A percentile compares a stretch with the other conserved stretches of the same genome.
Evolutionary conservation across 2,113 vertebrate genomes (phyloP).

Genomic region (Rhinogobius similis): DNA sequence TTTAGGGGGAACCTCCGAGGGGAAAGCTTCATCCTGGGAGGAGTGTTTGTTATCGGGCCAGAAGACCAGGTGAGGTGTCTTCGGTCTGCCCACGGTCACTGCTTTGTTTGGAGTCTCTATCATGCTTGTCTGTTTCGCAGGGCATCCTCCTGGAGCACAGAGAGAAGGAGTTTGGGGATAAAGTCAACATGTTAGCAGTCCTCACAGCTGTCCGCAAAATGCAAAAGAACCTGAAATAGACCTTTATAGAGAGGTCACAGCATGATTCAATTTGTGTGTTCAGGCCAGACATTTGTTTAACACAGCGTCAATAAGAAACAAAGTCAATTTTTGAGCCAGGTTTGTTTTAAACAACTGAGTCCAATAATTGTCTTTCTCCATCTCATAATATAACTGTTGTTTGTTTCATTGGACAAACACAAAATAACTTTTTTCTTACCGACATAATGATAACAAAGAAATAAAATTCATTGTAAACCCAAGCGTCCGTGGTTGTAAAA

Average conservation of each 20-base stretch:
- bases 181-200: conserved; percentile 78
- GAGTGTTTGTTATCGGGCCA: conserved; percentile 76
- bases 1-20: conserved; percentile 85
- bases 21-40: conserved; percentile 88
- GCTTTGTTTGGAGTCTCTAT: neutral
- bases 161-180: conserved; percentile 94
- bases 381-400: no score
- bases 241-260: neutral
- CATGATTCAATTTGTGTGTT: conserved; percentile 4
- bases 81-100: neutral
- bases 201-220: conserved; percentile 54
- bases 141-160: conserved; percentile 90
- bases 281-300: neutral
- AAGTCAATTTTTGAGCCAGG: neutral
- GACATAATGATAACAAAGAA: no score
- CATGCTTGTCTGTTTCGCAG: conserved; percentile 58
- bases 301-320: neutral
- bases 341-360: no score
- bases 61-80: conserved; percentile 45
- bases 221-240: conserved; percentile 24
- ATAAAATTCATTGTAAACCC: no score
- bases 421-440: no score
- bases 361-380: no score
- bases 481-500: no score
- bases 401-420: no score